Evolutionary conservation across 2,113 vertebrate species (phyloP), one percentile per base, ranked within the genome.

Genomic region (Lethenteron camtschaticum): DNA sequence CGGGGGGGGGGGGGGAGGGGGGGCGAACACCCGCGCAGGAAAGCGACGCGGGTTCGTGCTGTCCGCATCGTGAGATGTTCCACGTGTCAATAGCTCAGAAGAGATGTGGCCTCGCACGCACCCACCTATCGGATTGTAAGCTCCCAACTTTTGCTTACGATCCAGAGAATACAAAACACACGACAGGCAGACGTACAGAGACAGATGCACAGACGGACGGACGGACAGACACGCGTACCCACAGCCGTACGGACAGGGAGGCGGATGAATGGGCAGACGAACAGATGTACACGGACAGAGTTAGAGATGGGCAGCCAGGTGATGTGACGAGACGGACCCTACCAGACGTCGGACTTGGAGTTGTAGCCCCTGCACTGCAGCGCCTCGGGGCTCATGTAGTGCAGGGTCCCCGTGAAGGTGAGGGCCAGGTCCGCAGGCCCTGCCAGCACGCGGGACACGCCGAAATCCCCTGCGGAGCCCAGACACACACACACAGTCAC

Each of bases 271-370:
- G n/a, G 20, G n/a, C 14, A 68, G 56, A 20, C 56, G 57, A 56
- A 18, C 57, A 16, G 57, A 56, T 56, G 55, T 7, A 55, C 60
- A 18, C 14, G n/a, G 59, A 16, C 55, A 11, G 13, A 8, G 10
- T 14, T 56, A 56, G 20, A 16, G 41, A 13, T 56, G 13, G 10
- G 56, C 58, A 68, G 70, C 55, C 58, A 18, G 55, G 16, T 14
- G 20, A n/a, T 55, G 55, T 24, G 63, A 9, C 9, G 11, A 56
- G 41, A 2, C 9, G 60, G 63, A 73, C 77, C 83, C 83, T 76
- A 89, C 87, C 87, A 90, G 73, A 90, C 85, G 76, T 90, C 87
- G 4, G 85, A 88, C 77, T 91, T 88, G 70, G 83, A 86, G 74
- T 85, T 75, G 9, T 82, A 89, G 18, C 85, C 86, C 72, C 83